Conservation (phyloP, 2,797 vertebrate species). For the Dromococcyx pavoninus region DNA sequence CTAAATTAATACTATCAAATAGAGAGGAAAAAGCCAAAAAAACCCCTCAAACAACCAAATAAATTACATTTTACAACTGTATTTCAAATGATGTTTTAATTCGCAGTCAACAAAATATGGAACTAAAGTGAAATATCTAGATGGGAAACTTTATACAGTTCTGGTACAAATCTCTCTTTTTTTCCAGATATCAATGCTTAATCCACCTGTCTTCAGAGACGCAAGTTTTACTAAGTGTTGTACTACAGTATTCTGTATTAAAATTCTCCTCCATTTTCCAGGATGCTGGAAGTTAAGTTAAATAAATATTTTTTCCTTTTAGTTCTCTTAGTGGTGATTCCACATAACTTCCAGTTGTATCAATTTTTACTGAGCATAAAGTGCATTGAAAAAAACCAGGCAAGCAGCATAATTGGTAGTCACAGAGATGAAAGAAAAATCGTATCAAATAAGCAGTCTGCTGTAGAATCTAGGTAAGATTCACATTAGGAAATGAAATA, state of each 20-base stretch:
- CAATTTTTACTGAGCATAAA: constrained; percentile 52
- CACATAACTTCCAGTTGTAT: constrained; percentile 14
- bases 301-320: constrained; percentile 28
- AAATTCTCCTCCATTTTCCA: constrained; percentile 56
- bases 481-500: constrained; percentile 46
- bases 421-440: constrained; percentile 34
- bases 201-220: background rate
- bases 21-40: background rate
- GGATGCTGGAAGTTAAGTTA: constrained; percentile 20
- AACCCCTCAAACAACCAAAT: fast-evolving
- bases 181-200: background rate
- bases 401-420: background rate
- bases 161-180: background rate
- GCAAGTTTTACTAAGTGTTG: background rate
- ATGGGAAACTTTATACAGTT: background rate
- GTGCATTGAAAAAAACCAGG: constrained; percentile 29
- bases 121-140: background rate
- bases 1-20: background rate
- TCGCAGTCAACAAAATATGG: background rate
- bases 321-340: constrained; percentile 12
- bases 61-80: background rate
- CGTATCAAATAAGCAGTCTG: constrained; percentile 19
- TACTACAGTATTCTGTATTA: constrained; percentile 5
- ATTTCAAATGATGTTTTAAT: background rate
- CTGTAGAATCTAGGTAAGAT: background rate